phyloP scores from a whole-genome alignment of 2,888 invertebrate genomes.

The Apamea anceps region DNA sequence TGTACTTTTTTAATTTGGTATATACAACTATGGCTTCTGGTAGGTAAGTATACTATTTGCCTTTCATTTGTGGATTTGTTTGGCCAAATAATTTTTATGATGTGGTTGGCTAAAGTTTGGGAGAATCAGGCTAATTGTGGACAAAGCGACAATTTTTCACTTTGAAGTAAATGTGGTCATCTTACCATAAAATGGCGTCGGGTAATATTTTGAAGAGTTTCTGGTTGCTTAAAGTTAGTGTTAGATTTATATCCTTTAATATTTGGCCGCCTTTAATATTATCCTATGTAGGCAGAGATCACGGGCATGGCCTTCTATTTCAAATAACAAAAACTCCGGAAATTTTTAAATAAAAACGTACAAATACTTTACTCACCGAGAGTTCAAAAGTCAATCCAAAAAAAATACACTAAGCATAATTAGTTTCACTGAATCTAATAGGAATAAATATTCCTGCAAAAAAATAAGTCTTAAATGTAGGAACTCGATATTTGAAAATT shows the following conservation, averaged over 20 bases:
- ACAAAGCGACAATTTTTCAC: background rate
- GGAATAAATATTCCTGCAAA: background rate
- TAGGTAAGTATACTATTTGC: background rate
- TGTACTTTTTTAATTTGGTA: background rate
- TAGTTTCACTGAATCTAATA: slow-evolving; percentile 27
- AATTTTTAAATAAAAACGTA: slow-evolving; percentile 2
- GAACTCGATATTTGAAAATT: slow-evolving; percentile 3
- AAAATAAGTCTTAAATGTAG: background rate
- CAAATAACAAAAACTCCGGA: slow-evolving; percentile 26
- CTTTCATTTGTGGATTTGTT: background rate
- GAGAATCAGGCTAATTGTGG: background rate
- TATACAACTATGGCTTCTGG: background rate
- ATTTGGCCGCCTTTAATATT: background rate
- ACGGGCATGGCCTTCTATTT: background rate
- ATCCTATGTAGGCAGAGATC: background rate
- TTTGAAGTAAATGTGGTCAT: background rate
- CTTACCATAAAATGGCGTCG: background rate
- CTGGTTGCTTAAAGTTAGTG: background rate
- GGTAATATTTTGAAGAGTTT: background rate
- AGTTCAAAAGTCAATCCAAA: slow-evolving; percentile 54
- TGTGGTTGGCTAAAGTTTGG: background rate
- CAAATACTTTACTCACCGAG: slow-evolving; percentile 32
- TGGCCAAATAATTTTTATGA: background rate
- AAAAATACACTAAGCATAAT: slow-evolving; percentile 24
- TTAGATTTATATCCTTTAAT: background rate